Conservation (phyloP, 2,797 vertebrate species). For the Cichlasoma orientale region DNA sequence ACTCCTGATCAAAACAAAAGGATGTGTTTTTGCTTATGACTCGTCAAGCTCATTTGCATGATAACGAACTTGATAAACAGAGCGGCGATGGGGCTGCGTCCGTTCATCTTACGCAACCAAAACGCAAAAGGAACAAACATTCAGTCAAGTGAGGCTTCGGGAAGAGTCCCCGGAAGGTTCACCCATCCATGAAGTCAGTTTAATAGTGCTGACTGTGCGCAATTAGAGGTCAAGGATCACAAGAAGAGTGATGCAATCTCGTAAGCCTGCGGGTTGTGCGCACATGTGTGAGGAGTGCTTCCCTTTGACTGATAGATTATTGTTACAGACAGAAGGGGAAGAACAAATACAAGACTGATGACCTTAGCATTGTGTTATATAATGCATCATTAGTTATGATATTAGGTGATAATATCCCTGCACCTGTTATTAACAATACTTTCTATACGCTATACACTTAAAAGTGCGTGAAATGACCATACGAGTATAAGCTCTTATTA, state of each 20-base stretch:
- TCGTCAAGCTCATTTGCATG: neutral
- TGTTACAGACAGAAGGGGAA: neutral
- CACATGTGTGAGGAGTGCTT: neutral
- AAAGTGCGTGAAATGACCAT: too few relatives aligned
- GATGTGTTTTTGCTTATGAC: neutral
- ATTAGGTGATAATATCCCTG: neutral
- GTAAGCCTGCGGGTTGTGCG: neutral
- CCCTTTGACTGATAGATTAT: constrained; percentile 7
- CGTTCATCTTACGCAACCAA: neutral
- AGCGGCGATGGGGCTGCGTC: neutral
- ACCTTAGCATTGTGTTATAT: neutral
- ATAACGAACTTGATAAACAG: neutral
- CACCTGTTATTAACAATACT: neutral
- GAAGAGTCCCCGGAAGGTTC: neutral
- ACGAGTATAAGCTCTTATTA: neutral
- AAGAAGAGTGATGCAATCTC: constrained; percentile 35
- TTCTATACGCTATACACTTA: neutral
- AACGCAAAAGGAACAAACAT: neutral
- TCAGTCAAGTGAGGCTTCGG: neutral
- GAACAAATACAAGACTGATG: neutral
- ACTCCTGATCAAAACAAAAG: too few relatives aligned
- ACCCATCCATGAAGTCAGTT: neutral
- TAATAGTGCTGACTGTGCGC: constrained; percentile 42
- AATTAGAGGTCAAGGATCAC: constrained; percentile 50
- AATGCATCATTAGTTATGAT: neutral